A percentile compares a stretch with the other conserved stretches of the same genome.
phyloP scores from a whole-genome alignment of 2,113 vertebrate genomes.

The Oophaga pumilio region DNA sequence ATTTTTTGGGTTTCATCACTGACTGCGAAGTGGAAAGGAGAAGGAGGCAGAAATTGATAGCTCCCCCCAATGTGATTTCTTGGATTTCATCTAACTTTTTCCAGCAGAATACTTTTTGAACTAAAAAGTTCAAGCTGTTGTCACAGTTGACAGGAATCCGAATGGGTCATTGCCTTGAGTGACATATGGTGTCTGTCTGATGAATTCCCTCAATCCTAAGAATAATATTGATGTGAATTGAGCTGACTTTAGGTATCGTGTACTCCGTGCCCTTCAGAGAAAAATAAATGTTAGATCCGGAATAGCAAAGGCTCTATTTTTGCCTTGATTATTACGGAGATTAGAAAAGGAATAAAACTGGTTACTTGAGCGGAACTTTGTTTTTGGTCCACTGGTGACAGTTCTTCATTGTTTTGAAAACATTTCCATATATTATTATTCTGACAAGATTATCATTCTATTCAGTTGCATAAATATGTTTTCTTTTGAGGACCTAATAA shows the following conservation, averaged over 20 bases:
- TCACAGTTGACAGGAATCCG: conserved; percentile 23
- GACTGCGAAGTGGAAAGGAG: not conserved
- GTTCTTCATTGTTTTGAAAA: not conserved
- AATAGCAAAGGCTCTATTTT: not conserved
- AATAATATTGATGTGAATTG: conserved; percentile 14
- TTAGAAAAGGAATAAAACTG: not conserved
- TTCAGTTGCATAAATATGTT: too few relatives aligned
- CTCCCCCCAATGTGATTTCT: not conserved
- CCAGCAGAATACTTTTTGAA: conserved; percentile 5
- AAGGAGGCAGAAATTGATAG: not conserved
- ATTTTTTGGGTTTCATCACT: not conserved
- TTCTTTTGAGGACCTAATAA: too few relatives aligned
- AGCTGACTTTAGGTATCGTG: not conserved
- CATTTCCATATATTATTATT: not conserved
- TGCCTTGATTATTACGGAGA: not conserved
- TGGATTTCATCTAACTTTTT: conserved; percentile 5
- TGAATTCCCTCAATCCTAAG: conserved; percentile 15
- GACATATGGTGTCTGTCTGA: conserved; percentile 25
- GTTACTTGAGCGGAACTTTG: not conserved
- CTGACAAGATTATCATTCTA: too few relatives aligned
- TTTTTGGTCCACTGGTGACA: not conserved
- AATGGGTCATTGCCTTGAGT: conserved; percentile 39
- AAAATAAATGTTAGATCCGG: not conserved
- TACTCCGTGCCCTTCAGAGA: not conserved
- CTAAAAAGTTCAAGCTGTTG: conserved; percentile 8